Evolutionary conservation across 1,140 invertebrate species (phyloP).

Genomic region (Pseudomyrmex dendroicus): DNA sequence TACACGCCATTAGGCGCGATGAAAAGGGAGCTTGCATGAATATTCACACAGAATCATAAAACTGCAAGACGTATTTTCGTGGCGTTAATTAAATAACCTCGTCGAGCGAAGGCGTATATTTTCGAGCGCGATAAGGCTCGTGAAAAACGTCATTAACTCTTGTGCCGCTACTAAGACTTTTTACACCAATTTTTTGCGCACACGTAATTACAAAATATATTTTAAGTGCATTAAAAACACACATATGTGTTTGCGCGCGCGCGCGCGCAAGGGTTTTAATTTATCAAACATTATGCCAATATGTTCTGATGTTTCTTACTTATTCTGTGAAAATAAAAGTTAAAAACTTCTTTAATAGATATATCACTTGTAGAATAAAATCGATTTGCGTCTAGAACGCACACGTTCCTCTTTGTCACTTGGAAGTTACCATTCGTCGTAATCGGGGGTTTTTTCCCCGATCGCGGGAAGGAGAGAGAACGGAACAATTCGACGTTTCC

Average conservation of each 20-base stretch:
- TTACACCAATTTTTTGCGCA: background rate
- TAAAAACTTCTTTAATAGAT: background rate
- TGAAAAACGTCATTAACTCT: conserved; percentile 13
- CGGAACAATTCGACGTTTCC: conserved; percentile 60
- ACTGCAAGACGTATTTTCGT: conserved; percentile 42
- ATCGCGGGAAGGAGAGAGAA: conserved; percentile 12
- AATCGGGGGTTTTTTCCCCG: conserved; percentile 24
- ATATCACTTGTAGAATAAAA: conserved; percentile 51
- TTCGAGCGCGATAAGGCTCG: conserved; percentile 23
- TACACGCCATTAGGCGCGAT: conserved; percentile 45
- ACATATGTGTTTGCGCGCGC: background rate
- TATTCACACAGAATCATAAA: conserved; percentile 41
- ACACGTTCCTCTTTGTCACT: conserved; percentile 49
- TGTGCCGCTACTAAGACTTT: background rate
- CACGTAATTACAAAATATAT: conserved; percentile 20
- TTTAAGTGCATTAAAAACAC: conserved; percentile 15
- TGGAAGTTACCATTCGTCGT: conserved; percentile 49
- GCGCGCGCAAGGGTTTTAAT: conserved; percentile 1
- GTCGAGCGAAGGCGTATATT: background rate
- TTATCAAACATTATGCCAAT: background rate
- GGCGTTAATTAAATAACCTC: conserved; percentile 51
- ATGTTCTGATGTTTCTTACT: background rate
- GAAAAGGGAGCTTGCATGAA: conserved; percentile 52
- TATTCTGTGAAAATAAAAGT: background rate
- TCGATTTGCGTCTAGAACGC: conserved; percentile 73